Evolutionary conservation across 2,888 invertebrate genomes (phyloP).

Genomic region (Hirtodrosophila duncani): DNA sequence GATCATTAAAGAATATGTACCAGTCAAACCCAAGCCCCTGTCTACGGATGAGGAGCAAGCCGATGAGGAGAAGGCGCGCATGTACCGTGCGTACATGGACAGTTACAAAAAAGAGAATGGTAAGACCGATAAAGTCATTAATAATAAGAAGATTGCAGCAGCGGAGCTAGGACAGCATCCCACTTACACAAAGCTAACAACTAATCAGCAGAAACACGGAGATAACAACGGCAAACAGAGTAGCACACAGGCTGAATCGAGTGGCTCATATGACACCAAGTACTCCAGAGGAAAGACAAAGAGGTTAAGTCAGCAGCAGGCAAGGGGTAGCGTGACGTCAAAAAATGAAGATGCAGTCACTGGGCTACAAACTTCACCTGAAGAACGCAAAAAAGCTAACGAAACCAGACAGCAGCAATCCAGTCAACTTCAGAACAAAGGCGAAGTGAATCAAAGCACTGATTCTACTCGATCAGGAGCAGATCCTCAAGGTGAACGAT

Average conservation of each 20-base stretch:
- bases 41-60: not conserved
- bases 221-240: not conserved
- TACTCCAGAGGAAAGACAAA: too few species aligned
- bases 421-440: not conserved
- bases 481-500: not conserved
- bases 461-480: not conserved
- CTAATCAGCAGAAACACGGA: not conserved
- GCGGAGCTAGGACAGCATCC: not conserved
- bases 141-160: not conserved
- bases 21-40: not conserved
- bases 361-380: not conserved
- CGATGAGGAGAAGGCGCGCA: not conserved
- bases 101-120: constrained; percentile 31
- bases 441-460: not conserved
- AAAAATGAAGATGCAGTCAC: too few species aligned
- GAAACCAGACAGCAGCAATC: not conserved
- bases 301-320: too few species aligned
- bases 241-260: not conserved
- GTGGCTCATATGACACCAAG: not conserved
- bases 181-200: constrained; percentile 22
- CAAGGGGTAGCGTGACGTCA: too few species aligned
- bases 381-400: too few species aligned
- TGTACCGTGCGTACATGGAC: constrained; percentile 36
- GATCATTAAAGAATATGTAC: not conserved
- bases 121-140: constrained; percentile 21